A percentile compares a stretch with the other conserved stretches of the same genome.
These are phyloP conservation scores for Ptiloglossa arizonensis DNA, from an alignment of 1,140 invertebrate genomes.

Conservation along the genomic window DNA sequence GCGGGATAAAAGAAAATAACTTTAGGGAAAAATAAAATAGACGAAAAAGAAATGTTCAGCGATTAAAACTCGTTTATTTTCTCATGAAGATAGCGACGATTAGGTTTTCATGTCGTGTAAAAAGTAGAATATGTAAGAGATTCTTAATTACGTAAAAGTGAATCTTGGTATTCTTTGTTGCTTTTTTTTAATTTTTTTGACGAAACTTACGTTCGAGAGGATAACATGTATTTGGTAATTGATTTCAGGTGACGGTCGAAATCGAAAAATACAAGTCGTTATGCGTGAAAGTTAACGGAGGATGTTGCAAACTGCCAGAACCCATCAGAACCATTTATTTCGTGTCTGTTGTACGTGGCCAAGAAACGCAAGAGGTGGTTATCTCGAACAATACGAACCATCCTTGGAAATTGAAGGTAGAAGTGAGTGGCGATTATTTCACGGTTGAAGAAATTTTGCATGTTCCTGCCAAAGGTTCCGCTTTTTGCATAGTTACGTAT, in stretches of 20 bases:
- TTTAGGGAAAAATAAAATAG: no score
- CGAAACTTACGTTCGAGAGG: no score
- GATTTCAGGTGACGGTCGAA: constrained; percentile 65
- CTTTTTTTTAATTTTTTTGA: neutral
- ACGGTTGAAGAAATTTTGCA: constrained; percentile 50
- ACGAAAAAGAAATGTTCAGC: no score
- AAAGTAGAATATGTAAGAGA: no score
- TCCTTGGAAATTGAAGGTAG: constrained; percentile 71
- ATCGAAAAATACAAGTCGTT: constrained; percentile 72
- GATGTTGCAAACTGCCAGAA: constrained; percentile 73
- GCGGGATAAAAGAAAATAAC: no score
- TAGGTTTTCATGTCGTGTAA: no score
- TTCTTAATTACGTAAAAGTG: no score
- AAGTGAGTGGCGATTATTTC: constrained; percentile 75
- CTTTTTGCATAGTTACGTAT: constrained; percentile 64
- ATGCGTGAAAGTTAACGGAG: constrained; percentile 70
- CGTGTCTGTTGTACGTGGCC: constrained; percentile 68
- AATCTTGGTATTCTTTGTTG: neutral
- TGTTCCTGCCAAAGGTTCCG: constrained; percentile 56
- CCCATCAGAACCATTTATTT: constrained; percentile 73
- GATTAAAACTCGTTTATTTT: no score
- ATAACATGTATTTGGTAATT: neutral
- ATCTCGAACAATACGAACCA: constrained; percentile 71
- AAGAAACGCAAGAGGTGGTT: constrained; percentile 61
- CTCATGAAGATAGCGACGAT: no score